Base-by-base conservation (phyloP, 2,888 invertebrate species). In the Leptinotarsa peninsularis region DNA sequence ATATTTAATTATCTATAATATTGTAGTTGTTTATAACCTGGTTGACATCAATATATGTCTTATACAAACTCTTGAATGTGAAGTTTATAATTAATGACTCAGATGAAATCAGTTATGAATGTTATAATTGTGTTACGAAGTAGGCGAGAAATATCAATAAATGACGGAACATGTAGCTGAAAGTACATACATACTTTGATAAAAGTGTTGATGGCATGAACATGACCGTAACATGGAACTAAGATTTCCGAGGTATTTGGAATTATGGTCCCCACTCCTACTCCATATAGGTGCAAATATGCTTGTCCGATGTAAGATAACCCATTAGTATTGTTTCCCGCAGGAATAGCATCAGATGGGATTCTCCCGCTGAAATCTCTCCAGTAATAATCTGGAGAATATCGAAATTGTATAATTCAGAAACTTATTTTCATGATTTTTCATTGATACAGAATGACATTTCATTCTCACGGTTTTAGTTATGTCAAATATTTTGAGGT, bases 221-320 rank as follows among this genome's bases (percentile, higher is more conserved):
- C 68, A 1, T 60, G 66, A 18, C 73, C 73, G 23, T 73, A 68
- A 68, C 68, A 73, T 10, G 73, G 56, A 49, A 73, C 68, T 49
- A n/a, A 52, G n/a, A 67, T 69, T 10, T 68, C 27, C 49, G 50
- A 23, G 4, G 23, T 58, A 49, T 68, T 60, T 68, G 73, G 68
- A 4, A 52, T 49, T 58, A 73, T 68, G 17, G 49, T 73, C 0
- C 68, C 68, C 13, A 73, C 5, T 4, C 66, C 17, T 63, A 73
- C 49, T n/a, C 73, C 73, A 58, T 63, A 68, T 27, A 63, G 13
- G 23, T 68, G 68, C 2, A 73, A 15, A 21, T 68, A 68, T 4
- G 63, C 68, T 52, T 73, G 73, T 52, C 73, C 73, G 14, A 73
- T 73, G 49, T 73, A 73, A 23, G 49, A 60, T 14, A 56, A 23